Percentiles rank a stretch among this genome's conserved stretches.
phyloP scores from a whole-genome alignment of 2,888 invertebrate species.

The Harpalus rufipes region DNA sequence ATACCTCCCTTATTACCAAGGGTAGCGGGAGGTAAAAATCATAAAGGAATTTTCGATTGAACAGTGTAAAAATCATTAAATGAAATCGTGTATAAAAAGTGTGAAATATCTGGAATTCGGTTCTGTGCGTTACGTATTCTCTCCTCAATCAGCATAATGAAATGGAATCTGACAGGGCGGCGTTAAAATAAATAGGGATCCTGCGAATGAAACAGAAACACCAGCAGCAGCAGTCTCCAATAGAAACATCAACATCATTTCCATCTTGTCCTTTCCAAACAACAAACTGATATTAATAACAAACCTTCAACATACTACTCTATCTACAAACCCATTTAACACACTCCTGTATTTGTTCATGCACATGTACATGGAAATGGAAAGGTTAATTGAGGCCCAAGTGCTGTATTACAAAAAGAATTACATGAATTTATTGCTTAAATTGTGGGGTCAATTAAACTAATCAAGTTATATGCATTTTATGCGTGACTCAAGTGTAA shows the following conservation, averaged over 20 bases:
- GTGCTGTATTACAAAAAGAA: not conserved
- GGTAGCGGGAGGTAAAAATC: too few species aligned
- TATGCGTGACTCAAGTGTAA: constrained; percentile 20
- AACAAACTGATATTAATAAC: constrained; percentile 50
- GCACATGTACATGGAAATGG: constrained; percentile 10
- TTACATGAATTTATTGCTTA: constrained; percentile 7
- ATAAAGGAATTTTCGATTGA: too few species aligned
- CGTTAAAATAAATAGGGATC: constrained; percentile 58
- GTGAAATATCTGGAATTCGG: not conserved
- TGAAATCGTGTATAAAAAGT: not conserved
- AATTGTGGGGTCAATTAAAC: constrained; percentile 30
- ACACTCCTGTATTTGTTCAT: not conserved
- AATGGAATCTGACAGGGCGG: constrained; percentile 61
- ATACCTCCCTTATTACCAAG: too few species aligned
- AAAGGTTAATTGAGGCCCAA: constrained; percentile 18
- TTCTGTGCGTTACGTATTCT: not conserved
- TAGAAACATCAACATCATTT: constrained; percentile 42
- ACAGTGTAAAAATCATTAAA: too few species aligned
- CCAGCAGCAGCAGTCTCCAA: constrained; percentile 1
- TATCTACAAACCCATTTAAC: not conserved
- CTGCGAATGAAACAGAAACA: constrained; percentile 43
- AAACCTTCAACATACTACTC: not conserved
- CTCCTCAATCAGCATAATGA: constrained; percentile 64
- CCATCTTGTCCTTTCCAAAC: constrained; percentile 42
- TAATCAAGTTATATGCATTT: constrained; percentile 34